Percentiles rank a stretch among this genome's conserved stretches.
Evolutionary conservation across 2,888 invertebrate species (phyloP).

Genomic region (Tubiluchus corallicola): DNA sequence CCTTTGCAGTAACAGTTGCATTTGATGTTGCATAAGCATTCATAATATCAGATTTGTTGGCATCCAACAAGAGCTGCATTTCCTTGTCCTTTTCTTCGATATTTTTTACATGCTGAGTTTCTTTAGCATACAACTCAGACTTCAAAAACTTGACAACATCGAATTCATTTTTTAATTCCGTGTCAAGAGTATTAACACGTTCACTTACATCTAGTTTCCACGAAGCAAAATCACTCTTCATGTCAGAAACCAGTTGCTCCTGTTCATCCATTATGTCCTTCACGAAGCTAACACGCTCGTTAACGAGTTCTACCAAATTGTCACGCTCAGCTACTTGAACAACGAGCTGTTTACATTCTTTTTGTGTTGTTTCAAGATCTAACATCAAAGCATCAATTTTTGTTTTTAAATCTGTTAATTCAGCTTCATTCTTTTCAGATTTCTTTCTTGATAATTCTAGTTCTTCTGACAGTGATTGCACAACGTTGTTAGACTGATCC

Average conservation of each 20-base stretch:
- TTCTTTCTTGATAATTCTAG: too few relatives aligned
- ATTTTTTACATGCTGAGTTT: too few relatives aligned
- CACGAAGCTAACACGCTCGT: neutral
- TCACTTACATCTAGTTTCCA: too few relatives aligned
- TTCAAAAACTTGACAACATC: too few relatives aligned
- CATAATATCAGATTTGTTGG: too few relatives aligned
- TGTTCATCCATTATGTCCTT: neutral
- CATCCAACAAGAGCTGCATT: too few relatives aligned
- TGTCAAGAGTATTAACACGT: too few relatives aligned
- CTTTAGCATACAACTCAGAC: too few relatives aligned
- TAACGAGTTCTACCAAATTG: neutral
- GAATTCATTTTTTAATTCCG: too few relatives aligned
- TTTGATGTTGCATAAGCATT: too few relatives aligned
- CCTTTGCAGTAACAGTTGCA: too few relatives aligned
- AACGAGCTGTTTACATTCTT: neutral
- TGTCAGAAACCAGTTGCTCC: neutral
- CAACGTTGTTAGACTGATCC: neutral
- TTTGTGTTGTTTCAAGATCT: neutral
- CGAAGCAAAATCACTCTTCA: neutral
- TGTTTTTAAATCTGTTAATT: neutral
- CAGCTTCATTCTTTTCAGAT: neutral
- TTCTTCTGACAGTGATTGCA: neutral
- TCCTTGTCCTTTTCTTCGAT: too few relatives aligned
- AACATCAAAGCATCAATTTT: neutral
- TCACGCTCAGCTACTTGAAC: neutral